A percentile compares a stretch with the other conserved stretches of the same genome.
Evolutionary conservation across 2,797 vertebrate genomes (phyloP).

Genomic region (Eulemur coronatus): DNA sequence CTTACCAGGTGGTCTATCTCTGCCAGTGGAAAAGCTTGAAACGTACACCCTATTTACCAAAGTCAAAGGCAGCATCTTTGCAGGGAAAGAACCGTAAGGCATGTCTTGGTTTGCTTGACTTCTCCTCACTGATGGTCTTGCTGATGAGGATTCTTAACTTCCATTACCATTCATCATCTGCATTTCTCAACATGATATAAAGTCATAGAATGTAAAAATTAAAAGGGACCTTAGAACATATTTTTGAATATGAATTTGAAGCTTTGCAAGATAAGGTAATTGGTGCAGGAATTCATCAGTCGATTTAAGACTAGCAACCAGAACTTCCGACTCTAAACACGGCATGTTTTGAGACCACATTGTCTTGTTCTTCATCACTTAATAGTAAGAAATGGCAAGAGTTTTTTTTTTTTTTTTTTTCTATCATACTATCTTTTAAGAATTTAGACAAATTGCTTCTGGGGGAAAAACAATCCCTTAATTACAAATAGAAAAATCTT

Average conservation of each 20-base stretch:
- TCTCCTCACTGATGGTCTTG: not conserved
- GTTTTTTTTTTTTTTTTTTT: not conserved
- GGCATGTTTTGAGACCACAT: not conserved
- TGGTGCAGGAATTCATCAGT: not conserved
- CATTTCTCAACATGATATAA: not conserved
- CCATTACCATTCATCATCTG: not conserved
- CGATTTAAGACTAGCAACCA: not conserved
- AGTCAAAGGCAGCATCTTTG: not conserved
- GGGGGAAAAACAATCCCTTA: not conserved
- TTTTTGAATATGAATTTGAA: not conserved
- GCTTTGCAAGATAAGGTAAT: not conserved
- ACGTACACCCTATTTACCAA: accelerated
- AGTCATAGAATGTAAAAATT: not conserved
- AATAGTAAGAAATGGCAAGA: not conserved
- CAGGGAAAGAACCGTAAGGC: accelerated
- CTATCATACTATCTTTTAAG: not conserved
- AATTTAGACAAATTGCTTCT: slow-evolving; percentile 43
- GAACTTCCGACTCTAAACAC: not conserved
- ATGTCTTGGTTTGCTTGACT: accelerated
- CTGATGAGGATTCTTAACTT: not conserved
- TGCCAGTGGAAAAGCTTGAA: not conserved
- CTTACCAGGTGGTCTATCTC: not conserved
- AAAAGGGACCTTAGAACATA: not conserved
- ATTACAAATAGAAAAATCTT: slow-evolving; percentile 72
- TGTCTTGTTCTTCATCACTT: not conserved